phyloP scores from a whole-genome alignment of 2,888 invertebrate genomes.

The Blastobasis adustella region DNA sequence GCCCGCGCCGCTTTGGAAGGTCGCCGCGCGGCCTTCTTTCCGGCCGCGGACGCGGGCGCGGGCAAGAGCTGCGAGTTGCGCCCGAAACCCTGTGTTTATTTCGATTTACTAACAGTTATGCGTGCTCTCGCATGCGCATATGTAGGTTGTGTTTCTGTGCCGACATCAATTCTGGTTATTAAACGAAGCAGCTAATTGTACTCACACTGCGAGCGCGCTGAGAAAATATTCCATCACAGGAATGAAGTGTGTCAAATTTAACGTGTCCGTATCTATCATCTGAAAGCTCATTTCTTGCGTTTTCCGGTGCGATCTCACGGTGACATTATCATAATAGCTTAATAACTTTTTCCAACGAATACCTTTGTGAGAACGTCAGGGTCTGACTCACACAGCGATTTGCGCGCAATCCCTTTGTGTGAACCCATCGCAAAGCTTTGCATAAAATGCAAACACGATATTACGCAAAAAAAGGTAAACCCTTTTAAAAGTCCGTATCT shows the following conservation, averaged over 20 bases:
- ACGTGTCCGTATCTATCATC: slow-evolving; percentile 23
- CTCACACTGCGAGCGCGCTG: slow-evolving; percentile 22
- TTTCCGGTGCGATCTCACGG: slow-evolving; percentile 43
- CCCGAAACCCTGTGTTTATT: slow-evolving; percentile 63
- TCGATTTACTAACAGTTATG: slow-evolving; percentile 63
- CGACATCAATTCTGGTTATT: slow-evolving; percentile 53
- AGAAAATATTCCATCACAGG: slow-evolving; percentile 36
- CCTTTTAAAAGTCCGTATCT: too few species aligned
- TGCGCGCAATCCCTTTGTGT: slow-evolving; percentile 36
- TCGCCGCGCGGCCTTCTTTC: slow-evolving; percentile 71
- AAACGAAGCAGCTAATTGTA: slow-evolving; percentile 50
- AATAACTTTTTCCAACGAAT: slow-evolving; percentile 59
- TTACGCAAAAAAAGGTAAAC: too few species aligned
- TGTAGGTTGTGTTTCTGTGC: slow-evolving; percentile 68
- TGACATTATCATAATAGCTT: slow-evolving; percentile 57
- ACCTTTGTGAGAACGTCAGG: slow-evolving; percentile 61
- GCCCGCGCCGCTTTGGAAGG: slow-evolving; percentile 63
- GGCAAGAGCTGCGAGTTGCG: slow-evolving; percentile 23
- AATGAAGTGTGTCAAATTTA: slow-evolving; percentile 39
- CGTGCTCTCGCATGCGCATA: slow-evolving; percentile 63
- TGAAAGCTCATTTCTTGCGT: slow-evolving; percentile 21
- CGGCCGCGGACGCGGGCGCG: slow-evolving; percentile 27
- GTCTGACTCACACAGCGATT: slow-evolving; percentile 46
- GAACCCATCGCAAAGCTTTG: too few species aligned
- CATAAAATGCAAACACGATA: too few species aligned